These are phyloP conservation scores for Myotis yumanensis DNA, from an alignment of 2,113 vertebrate genomes.

Conservation along the genomic window DNA sequence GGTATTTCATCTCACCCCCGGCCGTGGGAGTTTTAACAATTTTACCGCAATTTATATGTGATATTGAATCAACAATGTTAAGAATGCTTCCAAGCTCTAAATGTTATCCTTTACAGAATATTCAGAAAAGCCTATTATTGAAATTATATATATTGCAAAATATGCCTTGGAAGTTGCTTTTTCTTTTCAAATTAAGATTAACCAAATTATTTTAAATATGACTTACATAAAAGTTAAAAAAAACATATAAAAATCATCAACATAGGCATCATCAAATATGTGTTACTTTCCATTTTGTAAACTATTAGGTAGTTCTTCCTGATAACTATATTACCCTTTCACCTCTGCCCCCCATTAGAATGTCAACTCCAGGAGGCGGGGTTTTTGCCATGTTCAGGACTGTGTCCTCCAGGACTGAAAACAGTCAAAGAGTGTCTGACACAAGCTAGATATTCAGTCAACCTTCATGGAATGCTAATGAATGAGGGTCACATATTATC, in stretches of 20 bases:
- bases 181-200: background rate
- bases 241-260: background rate
- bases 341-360: background rate
- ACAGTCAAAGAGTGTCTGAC: background rate
- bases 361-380: background rate
- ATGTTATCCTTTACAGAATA: background rate
- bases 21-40: slow-evolving; percentile 30
- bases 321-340: background rate
- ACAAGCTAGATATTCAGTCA: background rate
- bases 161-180: background rate
- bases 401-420: background rate
- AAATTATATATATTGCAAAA: background rate
- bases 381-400: background rate
- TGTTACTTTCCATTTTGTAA: background rate
- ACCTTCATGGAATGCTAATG: background rate
- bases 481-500: background rate
- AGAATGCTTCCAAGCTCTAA: background rate
- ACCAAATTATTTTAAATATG: background rate
- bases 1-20: slow-evolving; percentile 33
- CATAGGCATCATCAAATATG: background rate
- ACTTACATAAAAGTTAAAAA: background rate
- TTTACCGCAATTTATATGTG: slow-evolving; percentile 45
- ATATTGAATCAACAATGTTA: slow-evolving; percentile 7
- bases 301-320: background rate
- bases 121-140: background rate